These are phyloP conservation scores for Pterophyllum scalare DNA, from an alignment of 2,113 vertebrate genomes.

Conservation along the genomic window DNA sequence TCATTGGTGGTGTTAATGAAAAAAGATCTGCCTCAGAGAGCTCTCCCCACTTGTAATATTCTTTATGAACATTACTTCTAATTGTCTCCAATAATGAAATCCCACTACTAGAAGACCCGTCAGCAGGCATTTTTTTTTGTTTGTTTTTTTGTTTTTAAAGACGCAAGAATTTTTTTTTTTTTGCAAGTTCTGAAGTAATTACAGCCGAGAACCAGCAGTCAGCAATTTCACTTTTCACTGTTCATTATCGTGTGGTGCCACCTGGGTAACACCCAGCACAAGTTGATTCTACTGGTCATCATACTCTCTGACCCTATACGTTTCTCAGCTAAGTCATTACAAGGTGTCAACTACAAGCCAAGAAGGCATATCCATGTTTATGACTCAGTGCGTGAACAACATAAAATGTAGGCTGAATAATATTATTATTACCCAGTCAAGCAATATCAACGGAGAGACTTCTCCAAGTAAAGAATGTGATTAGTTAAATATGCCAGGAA, in stretches of 20 bases:
- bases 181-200: constrained; percentile 61
- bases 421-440: constrained; percentile 32
- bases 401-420: constrained; percentile 33
- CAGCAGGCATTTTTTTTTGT: constrained; percentile 43
- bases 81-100: constrained; percentile 78
- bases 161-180: constrained; percentile 44
- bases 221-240: constrained; percentile 69
- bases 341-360: constrained; percentile 2
- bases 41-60: constrained; percentile 72
- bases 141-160: constrained; percentile 36
- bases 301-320: constrained; percentile 7
- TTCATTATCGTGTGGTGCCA: constrained; percentile 53
- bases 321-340: constrained; percentile 20
- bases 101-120: constrained; percentile 60
- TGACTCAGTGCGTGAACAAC: not conserved
- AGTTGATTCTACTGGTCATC: constrained; percentile 27
- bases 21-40: constrained; percentile 69
- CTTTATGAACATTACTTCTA: constrained; percentile 75
- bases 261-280: constrained; percentile 17
- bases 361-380: constrained; percentile 1
- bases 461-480: constrained; percentile 52
- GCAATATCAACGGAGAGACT: constrained; percentile 42
- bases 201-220: constrained; percentile 58
- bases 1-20: constrained; percentile 75
- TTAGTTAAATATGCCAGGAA: constrained; percentile 49